Percentiles rank a stretch among this genome's conserved stretches.
These are phyloP conservation scores for Agelastica alni DNA, from an alignment of 2,888 invertebrate genomes.

Conservation along the genomic window DNA sequence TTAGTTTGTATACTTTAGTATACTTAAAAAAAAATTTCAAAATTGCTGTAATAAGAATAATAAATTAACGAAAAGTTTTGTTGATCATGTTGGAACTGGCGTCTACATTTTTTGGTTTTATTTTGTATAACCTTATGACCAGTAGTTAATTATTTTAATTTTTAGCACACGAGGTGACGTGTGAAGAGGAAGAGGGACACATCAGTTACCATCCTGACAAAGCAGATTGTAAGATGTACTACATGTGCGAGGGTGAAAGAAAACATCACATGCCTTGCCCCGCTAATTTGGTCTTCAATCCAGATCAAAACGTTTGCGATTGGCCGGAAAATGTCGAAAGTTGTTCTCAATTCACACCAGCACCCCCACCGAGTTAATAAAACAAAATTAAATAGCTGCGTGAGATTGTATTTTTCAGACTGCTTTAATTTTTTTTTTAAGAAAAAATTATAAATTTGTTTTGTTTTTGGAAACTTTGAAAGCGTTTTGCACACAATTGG, in stretches of 20 bases:
- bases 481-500: too few species aligned
- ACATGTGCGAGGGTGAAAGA: slow-evolving; percentile 94
- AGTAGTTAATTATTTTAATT: too few species aligned
- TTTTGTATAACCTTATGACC: too few species aligned
- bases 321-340: slow-evolving; percentile 95
- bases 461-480: too few species aligned
- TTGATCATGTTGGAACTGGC: too few species aligned
- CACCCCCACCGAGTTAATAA: slow-evolving; percentile 60
- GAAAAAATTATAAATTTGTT: too few species aligned
- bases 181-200: slow-evolving; percentile 93
- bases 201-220: slow-evolving; percentile 91
- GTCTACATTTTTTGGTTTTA: too few species aligned
- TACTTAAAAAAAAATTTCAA: too few species aligned
- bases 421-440: too few species aligned
- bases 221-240: slow-evolving; percentile 91
- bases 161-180: slow-evolving; percentile 83
- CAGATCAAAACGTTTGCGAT: slow-evolving; percentile 91
- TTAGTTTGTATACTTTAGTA: too few species aligned
- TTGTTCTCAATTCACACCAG: slow-evolving; percentile 73
- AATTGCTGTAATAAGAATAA: too few species aligned
- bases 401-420: background rate
- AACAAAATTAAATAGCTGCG: slow-evolving; percentile 15
- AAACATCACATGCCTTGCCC: slow-evolving; percentile 97
- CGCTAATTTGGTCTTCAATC: slow-evolving; percentile 88
- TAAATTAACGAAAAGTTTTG: too few species aligned